These are phyloP conservation scores for Symphodus melops DNA, from an alignment of 2,113 vertebrate genomes.

Conservation along the genomic window DNA sequence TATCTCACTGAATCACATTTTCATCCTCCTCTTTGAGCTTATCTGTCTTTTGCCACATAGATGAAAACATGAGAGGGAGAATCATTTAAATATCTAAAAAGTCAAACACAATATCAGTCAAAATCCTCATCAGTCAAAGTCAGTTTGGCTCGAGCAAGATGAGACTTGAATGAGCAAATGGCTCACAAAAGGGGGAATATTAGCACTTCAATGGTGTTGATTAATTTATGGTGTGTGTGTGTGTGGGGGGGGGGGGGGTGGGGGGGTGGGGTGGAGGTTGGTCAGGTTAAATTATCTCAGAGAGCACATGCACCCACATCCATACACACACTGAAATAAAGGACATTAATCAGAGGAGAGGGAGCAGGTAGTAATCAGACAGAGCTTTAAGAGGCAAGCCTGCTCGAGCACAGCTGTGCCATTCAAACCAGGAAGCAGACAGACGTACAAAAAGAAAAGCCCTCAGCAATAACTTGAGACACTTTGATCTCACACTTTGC, in stretches of 20 bases:
- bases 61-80: slow-evolving; percentile 13
- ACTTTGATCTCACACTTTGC: slow-evolving; percentile 18
- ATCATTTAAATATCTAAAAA: slow-evolving; percentile 30
- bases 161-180: slow-evolving; percentile 62
- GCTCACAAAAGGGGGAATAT: slow-evolving; percentile 58
- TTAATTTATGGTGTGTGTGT: slow-evolving; percentile 62
- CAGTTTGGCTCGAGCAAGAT: slow-evolving; percentile 58
- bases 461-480: slow-evolving; percentile 25
- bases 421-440: slow-evolving; percentile 56
- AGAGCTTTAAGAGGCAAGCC: slow-evolving; percentile 52
- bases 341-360: slow-evolving; percentile 73
- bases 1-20: slow-evolving; percentile 9
- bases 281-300: slow-evolving; percentile 51
- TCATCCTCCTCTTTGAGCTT: not conserved
- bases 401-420: slow-evolving; percentile 66
- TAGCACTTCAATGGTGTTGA: slow-evolving; percentile 75
- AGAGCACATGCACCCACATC: slow-evolving; percentile 10
- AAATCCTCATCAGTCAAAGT: slow-evolving; percentile 56
- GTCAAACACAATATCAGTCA: slow-evolving; percentile 31
- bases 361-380: slow-evolving; percentile 74
- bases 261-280: too few relatives aligned
- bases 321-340: slow-evolving; percentile 15
- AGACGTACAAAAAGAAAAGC: slow-evolving; percentile 47
- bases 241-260: not conserved
- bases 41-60: not conserved